Evolutionary conservation across 1,140 invertebrate species (phyloP).

Genomic region (Drosophila virilis): DNA sequence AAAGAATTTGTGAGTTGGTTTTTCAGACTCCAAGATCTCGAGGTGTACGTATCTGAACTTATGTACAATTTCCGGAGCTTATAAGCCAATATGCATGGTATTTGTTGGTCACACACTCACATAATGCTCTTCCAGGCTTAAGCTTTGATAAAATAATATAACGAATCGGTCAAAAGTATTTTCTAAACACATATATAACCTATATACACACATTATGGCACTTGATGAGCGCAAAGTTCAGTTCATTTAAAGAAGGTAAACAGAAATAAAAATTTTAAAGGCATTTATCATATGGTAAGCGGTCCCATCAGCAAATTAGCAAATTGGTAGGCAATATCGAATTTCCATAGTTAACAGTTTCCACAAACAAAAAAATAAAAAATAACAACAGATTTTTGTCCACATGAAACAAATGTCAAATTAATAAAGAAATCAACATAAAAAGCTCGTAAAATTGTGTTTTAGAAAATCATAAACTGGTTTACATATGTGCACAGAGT

Average conservation of each 20-base stretch:
- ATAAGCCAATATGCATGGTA: not conserved
- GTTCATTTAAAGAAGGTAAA: constrained; percentile 1
- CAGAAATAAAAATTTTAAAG: constrained; percentile 14
- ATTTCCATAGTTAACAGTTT: constrained; percentile 47
- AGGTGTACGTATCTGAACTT: no score
- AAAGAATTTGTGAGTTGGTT: no score
- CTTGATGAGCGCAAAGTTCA: constrained; percentile 50
- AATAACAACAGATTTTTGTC: constrained; percentile 43
- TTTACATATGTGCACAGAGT: constrained; percentile 31
- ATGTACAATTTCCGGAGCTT: no score
- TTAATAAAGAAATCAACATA: constrained; percentile 56
- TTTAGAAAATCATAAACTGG: constrained; percentile 61
- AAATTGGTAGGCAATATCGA: constrained; percentile 13
- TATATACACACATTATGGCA: constrained; percentile 22
- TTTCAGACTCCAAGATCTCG: no score
- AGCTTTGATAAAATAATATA: constrained; percentile 42
- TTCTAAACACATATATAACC: constrained; percentile 11
- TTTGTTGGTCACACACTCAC: not conserved
- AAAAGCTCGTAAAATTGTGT: constrained; percentile 53
- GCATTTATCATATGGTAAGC: constrained; percentile 38
- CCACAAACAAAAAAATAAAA: constrained; percentile 4
- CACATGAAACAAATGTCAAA: constrained; percentile 37
- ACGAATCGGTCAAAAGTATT: constrained; percentile 27
- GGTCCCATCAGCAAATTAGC: constrained; percentile 39
- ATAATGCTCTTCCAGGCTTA: constrained; percentile 8